Evolutionary conservation across 2,113 vertebrate genomes (phyloP).

Genomic region (Erpornis zantholeuca): DNA sequence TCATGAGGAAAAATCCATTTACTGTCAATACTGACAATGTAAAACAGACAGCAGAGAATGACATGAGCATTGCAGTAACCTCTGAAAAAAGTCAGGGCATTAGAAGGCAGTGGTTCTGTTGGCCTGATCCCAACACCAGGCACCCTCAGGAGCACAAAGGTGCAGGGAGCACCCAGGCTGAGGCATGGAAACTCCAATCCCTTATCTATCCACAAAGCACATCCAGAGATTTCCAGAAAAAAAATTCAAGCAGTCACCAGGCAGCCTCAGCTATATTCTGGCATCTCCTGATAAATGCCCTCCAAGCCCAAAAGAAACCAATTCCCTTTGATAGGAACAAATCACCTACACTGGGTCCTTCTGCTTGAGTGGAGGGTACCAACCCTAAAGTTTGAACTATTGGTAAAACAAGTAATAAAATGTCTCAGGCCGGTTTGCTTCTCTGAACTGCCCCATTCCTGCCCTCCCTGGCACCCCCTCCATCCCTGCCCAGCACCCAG

Average conservation of each 20-base stretch:
- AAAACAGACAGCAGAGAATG: neutral
- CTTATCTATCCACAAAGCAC: neutral
- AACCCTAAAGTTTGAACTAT: neutral
- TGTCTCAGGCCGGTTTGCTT: neutral
- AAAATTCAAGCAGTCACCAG: neutral
- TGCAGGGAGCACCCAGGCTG: neutral
- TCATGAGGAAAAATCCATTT: neutral
- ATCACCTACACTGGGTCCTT: neutral
- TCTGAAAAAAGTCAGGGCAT: accelerated
- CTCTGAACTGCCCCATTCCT: neutral
- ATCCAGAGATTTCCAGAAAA: neutral
- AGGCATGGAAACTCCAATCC: neutral
- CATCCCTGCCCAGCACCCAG: neutral
- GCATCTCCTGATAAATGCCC: neutral
- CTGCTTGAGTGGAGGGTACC: neutral
- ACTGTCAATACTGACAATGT: neutral
- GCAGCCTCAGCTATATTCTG: neutral
- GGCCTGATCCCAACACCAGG: neutral
- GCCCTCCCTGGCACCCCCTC: neutral
- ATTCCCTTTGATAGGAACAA: neutral
- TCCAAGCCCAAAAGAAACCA: neutral
- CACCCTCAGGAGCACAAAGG: neutral
- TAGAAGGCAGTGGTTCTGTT: neutral
- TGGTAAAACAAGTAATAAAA: neutral
- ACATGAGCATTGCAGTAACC: neutral